Base-by-base conservation (phyloP, 2,113 vertebrate genomes). In the Cricetomys ansorgei region DNA sequence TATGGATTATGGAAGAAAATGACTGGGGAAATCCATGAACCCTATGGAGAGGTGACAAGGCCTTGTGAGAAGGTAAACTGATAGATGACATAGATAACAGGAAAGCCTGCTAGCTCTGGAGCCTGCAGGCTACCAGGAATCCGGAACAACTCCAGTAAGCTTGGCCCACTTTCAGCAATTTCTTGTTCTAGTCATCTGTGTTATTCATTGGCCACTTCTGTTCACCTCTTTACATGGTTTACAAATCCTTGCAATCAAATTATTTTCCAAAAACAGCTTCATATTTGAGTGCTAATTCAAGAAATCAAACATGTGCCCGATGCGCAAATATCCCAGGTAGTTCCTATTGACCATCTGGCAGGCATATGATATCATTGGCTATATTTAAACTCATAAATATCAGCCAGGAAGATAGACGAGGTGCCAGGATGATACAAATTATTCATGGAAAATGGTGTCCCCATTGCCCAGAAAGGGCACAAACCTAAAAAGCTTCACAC, bases 341-440 rank as follows among this genome's bases (percentile, higher is more conserved):
- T 85, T 94, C 81, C 89, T 80, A 64, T 21, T 91, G 93, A 69
- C 94, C 92, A 95, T 89, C 96, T 94, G 96, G 93, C 40, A 85
- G 89, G 77, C 89, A 62, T 95, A 77, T 88, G 73, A 1, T 87
- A 92, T 81, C 93, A 92, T 93, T 96, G 89, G 83, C 91, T 95
- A 95, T 89, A 96, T 96, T 96, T 89, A 95, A 96, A 95, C 83
- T 96, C 27, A 59, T 57, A 97, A 96, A 89, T 95, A 94, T 75
- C 95, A 96, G 87, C 95, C 87, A 95, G 64, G 69, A 97, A 97
- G 93, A 93, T 17, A 31, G 91, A 94, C 89, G 83, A 95, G 86
- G 57, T 65, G 45, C 93, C 77, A 91, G 89, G 45, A 96, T 88
- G 87, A 67, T 43, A 89, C 55, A 94, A 95, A 84, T 87, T 92